These are phyloP conservation scores for Stenodera caucasica DNA, from an alignment of 2,888 invertebrate genomes.

Conservation along the genomic window DNA sequence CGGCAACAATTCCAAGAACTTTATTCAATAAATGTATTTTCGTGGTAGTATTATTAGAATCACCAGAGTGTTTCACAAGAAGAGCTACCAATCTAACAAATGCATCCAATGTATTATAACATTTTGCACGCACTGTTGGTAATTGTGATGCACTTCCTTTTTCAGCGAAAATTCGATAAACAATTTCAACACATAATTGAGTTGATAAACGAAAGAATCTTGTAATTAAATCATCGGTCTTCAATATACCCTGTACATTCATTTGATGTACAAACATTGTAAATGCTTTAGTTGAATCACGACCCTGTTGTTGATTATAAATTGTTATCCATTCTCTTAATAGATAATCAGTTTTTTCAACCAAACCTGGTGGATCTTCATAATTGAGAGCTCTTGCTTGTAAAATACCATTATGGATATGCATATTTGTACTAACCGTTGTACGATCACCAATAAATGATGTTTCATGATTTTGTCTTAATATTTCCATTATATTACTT, in stretches of 20 bases:
- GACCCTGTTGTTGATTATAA: slow-evolving; percentile 78
- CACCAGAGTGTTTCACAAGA: slow-evolving; percentile 93
- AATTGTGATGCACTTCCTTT: slow-evolving; percentile 62
- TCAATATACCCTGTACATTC: slow-evolving; percentile 94
- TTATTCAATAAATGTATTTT: slow-evolving; percentile 97
- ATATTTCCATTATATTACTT: slow-evolving; percentile 76
- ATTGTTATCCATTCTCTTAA: slow-evolving; percentile 95
- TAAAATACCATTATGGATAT: slow-evolving; percentile 90
- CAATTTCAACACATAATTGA: slow-evolving; percentile 94
- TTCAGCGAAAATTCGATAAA: slow-evolving; percentile 82
- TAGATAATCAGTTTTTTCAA: slow-evolving; percentile 92
- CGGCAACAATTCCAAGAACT: slow-evolving; percentile 83
- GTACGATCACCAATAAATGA: slow-evolving; percentile 76
- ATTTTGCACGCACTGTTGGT: slow-evolving; percentile 76
- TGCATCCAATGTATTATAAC: slow-evolving; percentile 94
- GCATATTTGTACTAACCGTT: slow-evolving; percentile 78
- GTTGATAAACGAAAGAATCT: slow-evolving; percentile 96
- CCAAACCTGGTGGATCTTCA: slow-evolving; percentile 90
- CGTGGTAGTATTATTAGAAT: slow-evolving; percentile 87
- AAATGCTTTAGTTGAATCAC: slow-evolving; percentile 89
- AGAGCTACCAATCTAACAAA: slow-evolving; percentile 92
- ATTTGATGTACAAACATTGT: slow-evolving; percentile 93
- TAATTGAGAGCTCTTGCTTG: slow-evolving; percentile 85
- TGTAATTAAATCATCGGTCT: slow-evolving; percentile 96
- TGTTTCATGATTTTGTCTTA: slow-evolving; percentile 75